Evolutionary conservation across 2,797 vertebrate genomes (phyloP).

Genomic region (Phylloscopus collybita): DNA sequence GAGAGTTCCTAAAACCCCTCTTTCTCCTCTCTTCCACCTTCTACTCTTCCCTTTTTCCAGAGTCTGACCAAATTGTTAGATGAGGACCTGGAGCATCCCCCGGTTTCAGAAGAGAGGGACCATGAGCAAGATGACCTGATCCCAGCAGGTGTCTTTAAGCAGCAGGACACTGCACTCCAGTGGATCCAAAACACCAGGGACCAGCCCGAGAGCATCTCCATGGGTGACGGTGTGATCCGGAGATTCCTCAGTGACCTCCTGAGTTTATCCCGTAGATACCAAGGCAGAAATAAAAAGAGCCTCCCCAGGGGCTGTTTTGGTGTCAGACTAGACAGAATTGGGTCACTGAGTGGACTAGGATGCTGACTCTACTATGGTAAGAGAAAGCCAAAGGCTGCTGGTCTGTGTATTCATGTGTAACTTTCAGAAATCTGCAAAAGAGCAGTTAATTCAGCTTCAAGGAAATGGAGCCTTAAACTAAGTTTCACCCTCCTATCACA

Average conservation of each 20-base stretch:
- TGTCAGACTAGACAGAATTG: conserved; percentile 73
- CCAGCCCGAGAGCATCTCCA: neutral
- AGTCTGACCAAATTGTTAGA: conserved; percentile 32
- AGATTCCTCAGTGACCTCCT: conserved; percentile 34
- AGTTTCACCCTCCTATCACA: neutral
- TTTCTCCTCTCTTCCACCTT: neutral
- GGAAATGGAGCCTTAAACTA: neutral
- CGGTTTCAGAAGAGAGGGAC: conserved; percentile 24
- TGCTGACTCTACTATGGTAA: conserved; percentile 49
- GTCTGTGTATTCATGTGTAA: neutral
- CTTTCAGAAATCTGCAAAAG: neutral
- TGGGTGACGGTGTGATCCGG: neutral
- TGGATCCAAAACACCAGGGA: neutral
- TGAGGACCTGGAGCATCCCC: conserved; percentile 47
- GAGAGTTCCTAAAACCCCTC: neutral
- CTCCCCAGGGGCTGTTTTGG: conserved; percentile 71
- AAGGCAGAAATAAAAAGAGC: conserved; percentile 60
- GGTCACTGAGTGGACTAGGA: conserved; percentile 70
- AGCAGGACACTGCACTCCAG: neutral
- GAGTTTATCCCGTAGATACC: neutral
- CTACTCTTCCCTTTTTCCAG: neutral
- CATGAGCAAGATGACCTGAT: neutral
- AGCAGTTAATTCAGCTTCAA: neutral
- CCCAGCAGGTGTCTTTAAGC: neutral
- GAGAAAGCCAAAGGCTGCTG: neutral